A percentile compares a stretch with the other conserved stretches of the same genome.
Conservation (phyloP, 1,140 invertebrate species). For the Triops longicaudatus region DNA sequence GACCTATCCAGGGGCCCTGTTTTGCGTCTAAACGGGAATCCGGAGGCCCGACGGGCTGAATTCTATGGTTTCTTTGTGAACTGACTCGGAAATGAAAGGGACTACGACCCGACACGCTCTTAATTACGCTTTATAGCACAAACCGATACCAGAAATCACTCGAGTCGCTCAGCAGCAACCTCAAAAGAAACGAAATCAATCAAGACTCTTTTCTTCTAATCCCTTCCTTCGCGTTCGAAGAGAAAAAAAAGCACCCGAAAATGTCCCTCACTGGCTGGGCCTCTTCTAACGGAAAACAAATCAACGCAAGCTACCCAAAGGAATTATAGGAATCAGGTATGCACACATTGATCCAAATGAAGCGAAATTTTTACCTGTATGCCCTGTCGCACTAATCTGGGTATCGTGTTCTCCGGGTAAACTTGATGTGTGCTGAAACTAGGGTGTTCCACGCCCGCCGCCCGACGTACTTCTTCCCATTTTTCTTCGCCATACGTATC, state of each 20-base stretch:
- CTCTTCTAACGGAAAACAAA: not conserved
- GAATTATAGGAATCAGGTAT: not conserved
- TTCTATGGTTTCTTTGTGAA: not conserved
- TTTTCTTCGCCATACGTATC: constrained; percentile 81
- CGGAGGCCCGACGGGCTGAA: not conserved
- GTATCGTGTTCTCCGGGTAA: constrained; percentile 80
- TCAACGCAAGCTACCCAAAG: not conserved
- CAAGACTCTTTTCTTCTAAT: not conserved
- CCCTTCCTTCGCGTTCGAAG: not conserved
- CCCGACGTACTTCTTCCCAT: constrained; percentile 75
- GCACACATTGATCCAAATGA: not conserved
- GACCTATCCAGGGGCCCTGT: no score
- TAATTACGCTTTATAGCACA: not conserved
- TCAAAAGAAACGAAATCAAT: not conserved
- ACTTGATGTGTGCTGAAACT: constrained; percentile 87
- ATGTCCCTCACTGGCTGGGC: no score
- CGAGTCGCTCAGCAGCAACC: not conserved
- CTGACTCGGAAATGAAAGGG: not conserved
- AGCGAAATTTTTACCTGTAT: not conserved
- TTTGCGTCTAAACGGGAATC: no score
- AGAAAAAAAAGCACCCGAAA: not conserved
- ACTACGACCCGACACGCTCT: not conserved
- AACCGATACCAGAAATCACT: not conserved
- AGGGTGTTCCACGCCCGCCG: constrained; percentile 70
- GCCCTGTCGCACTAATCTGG: constrained; percentile 52